Base-by-base conservation (phyloP, 2,113 vertebrate species). In the Oxyruncus cristatus region DNA sequence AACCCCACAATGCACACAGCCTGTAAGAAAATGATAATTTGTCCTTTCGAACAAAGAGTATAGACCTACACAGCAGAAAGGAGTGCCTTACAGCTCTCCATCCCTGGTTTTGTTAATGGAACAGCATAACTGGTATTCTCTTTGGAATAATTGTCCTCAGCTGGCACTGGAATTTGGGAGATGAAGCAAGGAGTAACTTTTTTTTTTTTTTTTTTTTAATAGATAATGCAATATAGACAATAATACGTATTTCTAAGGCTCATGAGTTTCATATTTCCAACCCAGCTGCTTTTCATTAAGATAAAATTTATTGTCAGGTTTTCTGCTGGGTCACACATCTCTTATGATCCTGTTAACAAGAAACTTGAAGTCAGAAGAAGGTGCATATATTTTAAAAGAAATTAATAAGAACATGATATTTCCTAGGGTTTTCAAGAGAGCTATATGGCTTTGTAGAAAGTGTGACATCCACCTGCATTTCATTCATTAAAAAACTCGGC, bases 81-180 rank as follows among this genome's bases (percentile, higher is more conserved):
- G 75, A 67, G 8, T 59, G 20, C 14, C 39, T 70, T 83, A 14
- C 21, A 85, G 7, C 22, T 73, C 33, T 66, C 13, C 14, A 33
- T 66, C 24, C 14, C 33, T 59, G 14, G 2, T 49, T 93, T 72
- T 84, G 22, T 53, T 86, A 50, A 79, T 15, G 5, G 19, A 81
- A 13, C 27, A 67, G 32, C 12, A 74, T 41, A 56, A 35, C 52
- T 0, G 0, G 7, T 70, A 19, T 71, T 88, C 10, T 90, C 1
- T 62, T 78, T 67, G 28, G 22, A 22, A 26, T 67, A 49, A n/a
- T 49, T 66, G 14, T 82, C 9, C 16, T 39, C 7, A 9, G 2
- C 2, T 77, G 41, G 28, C 88, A 62, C 7, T 49, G 46, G 8
- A 84, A 13, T 72, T 41, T 12, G 9, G 19, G 58, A 15, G 56